Base-by-base conservation (phyloP, 2,888 invertebrate species). In the Sphaerophoria rueppellii region DNA sequence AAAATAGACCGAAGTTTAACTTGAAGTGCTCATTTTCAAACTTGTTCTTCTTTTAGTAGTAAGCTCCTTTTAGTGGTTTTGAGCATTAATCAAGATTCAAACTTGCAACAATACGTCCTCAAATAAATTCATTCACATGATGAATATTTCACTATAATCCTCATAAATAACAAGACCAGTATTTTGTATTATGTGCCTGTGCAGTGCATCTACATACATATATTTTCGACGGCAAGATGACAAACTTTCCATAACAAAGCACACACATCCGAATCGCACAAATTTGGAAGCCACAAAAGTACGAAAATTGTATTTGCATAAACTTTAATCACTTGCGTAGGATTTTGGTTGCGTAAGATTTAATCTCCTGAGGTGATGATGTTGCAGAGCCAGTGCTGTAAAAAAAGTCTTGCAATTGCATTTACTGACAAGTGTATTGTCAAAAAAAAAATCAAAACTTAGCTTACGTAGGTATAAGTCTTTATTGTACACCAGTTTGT, bases 261-360 rank as follows among this genome's bases (percentile, higher is more conserved):
- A 60, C 40, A 73, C 73, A 54, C 72, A 78, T 74, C 63, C 69
- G 40, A 37, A 14, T 71, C 24, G 4, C 0, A 43, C 43, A 9
- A 43, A 4, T 43, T 11, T 6, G 4, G 4, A 4, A 43, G 12
- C 43, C 24, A 11, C 43, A 4, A 54, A 85, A 85, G 81, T 81
- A 85, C 69, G 81, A 77, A 81, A 85, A 81, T 81, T 76, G 81
- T 85, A 81, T 85, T 85, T 85, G 81, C 85, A 85, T 85, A 81
- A 85, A 85, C 81, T 85, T 85, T 85, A 81, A 85, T 85, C 81
- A 85, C 81, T 85, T 85, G 74, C 50, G 50, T 75, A 12, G 72
- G 80, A 80, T 70, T 69, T 40, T 43, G n/a, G 67, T 35, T 73
- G 76, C 65, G 48, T 67, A 61, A 16, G 63, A 63, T 69, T 72